phyloP scores from a whole-genome alignment of 1,140 invertebrate genomes.

The Aporrectodea caliginosa region DNA sequence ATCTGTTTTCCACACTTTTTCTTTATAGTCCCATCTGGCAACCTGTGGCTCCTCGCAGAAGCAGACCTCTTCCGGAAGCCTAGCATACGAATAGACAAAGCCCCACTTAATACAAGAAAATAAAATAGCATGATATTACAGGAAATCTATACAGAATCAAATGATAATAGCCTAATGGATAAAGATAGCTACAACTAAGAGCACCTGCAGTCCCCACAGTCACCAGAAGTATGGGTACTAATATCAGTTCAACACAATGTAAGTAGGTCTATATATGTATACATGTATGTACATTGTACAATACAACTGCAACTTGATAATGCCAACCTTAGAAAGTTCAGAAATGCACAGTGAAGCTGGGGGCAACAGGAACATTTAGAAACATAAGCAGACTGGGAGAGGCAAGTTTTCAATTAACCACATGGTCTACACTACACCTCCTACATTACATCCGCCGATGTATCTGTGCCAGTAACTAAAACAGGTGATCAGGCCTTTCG shows the following conservation, averaged over 20 bases:
- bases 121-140: background rate
- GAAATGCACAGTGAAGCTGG: too few relatives aligned
- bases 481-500: too few relatives aligned
- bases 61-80: slow-evolving; percentile 46
- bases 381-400: too few relatives aligned
- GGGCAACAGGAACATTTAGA: too few relatives aligned
- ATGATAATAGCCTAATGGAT: background rate
- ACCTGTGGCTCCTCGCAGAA: slow-evolving; percentile 51
- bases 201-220: background rate
- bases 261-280: background rate
- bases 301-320: too few relatives aligned
- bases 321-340: too few relatives aligned
- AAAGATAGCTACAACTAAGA: background rate
- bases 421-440: too few relatives aligned
- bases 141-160: background rate
- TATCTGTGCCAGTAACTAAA: too few relatives aligned
- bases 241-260: background rate
- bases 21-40: slow-evolving; percentile 49
- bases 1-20: slow-evolving; percentile 48
- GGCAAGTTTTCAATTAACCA: too few relatives aligned
- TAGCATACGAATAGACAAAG: slow-evolving; percentile 27
- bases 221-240: background rate
- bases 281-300: too few relatives aligned
- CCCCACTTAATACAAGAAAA: background rate
- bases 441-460: too few relatives aligned